These are phyloP conservation scores for Agriotes lineatus DNA, from an alignment of 2,888 invertebrate genomes.

Conservation along the genomic window DNA sequence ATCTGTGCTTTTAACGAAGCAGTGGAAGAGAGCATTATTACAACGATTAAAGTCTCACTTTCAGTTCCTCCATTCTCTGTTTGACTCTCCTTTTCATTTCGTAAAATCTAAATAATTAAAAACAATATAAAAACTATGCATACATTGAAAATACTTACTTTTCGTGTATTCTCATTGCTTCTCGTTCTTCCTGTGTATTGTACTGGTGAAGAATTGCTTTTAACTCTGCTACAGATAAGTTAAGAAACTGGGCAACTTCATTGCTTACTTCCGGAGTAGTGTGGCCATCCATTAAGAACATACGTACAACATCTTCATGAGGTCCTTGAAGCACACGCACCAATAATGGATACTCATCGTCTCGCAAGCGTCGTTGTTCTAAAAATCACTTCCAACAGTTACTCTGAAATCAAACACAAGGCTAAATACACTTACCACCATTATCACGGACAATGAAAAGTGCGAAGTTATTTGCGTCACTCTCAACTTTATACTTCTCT, in stretches of 20 bases:
- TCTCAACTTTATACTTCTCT: conserved; percentile 88
- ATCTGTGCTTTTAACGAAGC: conserved; percentile 18
- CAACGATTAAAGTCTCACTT: conserved; percentile 71
- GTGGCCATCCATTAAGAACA: conserved; percentile 83
- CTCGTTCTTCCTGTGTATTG: conserved; percentile 80
- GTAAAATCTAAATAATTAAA: conserved; percentile 68
- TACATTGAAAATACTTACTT: too few species aligned
- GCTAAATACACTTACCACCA: conserved; percentile 70
- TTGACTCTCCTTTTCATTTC: conserved; percentile 75
- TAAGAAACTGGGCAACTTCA: conserved; percentile 86
- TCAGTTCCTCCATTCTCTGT: conserved; percentile 77
- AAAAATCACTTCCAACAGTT: too few species aligned
- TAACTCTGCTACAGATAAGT: conserved; percentile 82
- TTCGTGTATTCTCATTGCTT: conserved; percentile 74
- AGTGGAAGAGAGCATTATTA: conserved; percentile 1
- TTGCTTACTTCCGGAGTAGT: conserved; percentile 79
- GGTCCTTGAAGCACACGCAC: conserved; percentile 82
- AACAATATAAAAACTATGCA: too few species aligned
- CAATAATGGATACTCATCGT: conserved; percentile 82
- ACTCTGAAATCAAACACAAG: background rate
- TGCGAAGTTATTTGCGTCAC: conserved; percentile 82
- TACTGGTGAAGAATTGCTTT: conserved; percentile 82
- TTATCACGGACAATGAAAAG: conserved; percentile 83
- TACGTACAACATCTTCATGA: conserved; percentile 82
- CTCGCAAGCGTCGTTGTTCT: conserved; percentile 80